phyloP scores from a whole-genome alignment of 2,797 vertebrate species.

The Darevskia nairensis region DNA sequence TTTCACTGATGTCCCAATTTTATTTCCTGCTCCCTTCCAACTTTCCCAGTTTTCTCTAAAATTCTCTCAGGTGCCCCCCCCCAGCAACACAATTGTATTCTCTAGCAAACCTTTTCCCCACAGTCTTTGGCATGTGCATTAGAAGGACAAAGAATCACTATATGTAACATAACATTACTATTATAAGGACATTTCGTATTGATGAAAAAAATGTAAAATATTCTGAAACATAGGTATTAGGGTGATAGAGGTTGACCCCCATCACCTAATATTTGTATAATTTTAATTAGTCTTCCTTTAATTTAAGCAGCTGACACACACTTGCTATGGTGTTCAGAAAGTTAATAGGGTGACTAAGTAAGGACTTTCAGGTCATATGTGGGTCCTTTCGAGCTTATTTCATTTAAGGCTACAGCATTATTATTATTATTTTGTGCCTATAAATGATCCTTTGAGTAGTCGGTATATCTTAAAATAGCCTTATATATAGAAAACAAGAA shows the following conservation, averaged over 20 bases:
- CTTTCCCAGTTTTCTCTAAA: background rate
- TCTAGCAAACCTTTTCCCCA: background rate
- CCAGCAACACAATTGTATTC: background rate
- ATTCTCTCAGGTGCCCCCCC: background rate
- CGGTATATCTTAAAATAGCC: conserved; percentile 55
- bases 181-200: conserved; percentile 71
- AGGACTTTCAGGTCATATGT: conserved; percentile 75
- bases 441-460: conserved; percentile 60
- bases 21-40: background rate
- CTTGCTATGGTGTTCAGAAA: conserved; percentile 75
- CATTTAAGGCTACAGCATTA: conserved; percentile 66
- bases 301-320: conserved; percentile 75
- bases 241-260: conserved; percentile 70
- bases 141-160: background rate
- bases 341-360: conserved; percentile 76
- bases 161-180: conserved; percentile 42
- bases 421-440: conserved; percentile 57
- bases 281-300: conserved; percentile 78
- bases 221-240: conserved; percentile 71
- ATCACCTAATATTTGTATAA: conserved; percentile 77
- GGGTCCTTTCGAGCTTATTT: conserved; percentile 66
- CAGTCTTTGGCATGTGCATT: conserved; percentile 33
- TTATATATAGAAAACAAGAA: background rate
- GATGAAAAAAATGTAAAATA: conserved; percentile 77
- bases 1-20: background rate